Base-by-base conservation (phyloP, 2,113 vertebrate species). In the Paracanthobrama guichenoti region DNA sequence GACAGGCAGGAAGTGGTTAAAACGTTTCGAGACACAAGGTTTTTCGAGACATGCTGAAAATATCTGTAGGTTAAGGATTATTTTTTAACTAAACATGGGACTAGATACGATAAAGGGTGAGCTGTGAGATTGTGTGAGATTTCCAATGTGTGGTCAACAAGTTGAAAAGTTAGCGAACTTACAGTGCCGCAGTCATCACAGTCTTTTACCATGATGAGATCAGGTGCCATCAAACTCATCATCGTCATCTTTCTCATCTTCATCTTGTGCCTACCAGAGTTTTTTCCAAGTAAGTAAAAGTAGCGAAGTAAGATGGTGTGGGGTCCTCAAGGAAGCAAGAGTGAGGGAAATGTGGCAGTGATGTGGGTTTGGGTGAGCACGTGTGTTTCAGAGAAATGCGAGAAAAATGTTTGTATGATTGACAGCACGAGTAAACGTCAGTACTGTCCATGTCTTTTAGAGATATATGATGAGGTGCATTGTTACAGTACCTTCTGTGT, bases 221-320 rank as follows among this genome's bases (percentile, higher is more conserved):
- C 91, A 50, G 88, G 87, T 3, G 44, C 95, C 79, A 84, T 91
- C 76, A 97, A 95, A 93, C 93, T 98, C 83, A 20, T 92, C 79
- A 59, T 95, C 31, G 92, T 95, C 75, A 87, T 96, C 90, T 90
- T 96, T 88, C 90, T 93, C 1, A 62, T 89, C 55, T 94, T 97
- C 86, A 95, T 97, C 92, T 87, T 98, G 84, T 95, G 95, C 88
- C 95, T 98, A 79, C 96, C 96, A 59, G 96, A 98, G 59, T 94
- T 96, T 92, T 97, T 97, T 92, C 93, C 92, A 81, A 35, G 79
- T 81, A 81, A 81, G 79, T 80, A 66, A 66, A 66, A 79, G n/a
- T 4, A 66, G 3, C 10, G 20, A 18, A 31, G 22, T 44, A 66
- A 48, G 10, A 46, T 80, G 60, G 24, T 11, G 50, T 66, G 14